Conservation (phyloP, 2,888 invertebrate genomes). For the Tupiocoris notatus region DNA sequence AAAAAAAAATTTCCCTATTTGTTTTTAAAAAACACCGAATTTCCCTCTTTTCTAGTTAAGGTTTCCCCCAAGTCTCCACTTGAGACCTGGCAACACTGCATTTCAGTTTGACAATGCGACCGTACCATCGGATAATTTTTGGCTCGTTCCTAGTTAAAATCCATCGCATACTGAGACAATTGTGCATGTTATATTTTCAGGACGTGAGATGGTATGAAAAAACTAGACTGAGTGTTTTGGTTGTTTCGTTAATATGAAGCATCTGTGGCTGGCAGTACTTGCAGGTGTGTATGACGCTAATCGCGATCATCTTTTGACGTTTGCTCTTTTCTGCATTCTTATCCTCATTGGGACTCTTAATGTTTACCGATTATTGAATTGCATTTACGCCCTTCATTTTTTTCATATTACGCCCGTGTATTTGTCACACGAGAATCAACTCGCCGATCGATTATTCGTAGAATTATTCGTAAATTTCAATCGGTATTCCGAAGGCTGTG, state of each 20-base stretch:
- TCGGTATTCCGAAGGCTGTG: background rate
- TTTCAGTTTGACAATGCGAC: too few relatives aligned
- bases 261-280: conserved; percentile 34
- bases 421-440: background rate
- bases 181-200: too few relatives aligned
- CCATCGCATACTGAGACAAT: too few relatives aligned
- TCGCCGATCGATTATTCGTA: too few relatives aligned
- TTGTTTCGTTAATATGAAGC: conserved; percentile 21
- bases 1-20: too few relatives aligned
- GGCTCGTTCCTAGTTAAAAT: too few relatives aligned
- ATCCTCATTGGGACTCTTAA: background rate
- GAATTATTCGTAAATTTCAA: too few relatives aligned
- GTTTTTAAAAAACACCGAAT: too few relatives aligned
- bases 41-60: too few relatives aligned
- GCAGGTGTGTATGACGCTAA: conserved; percentile 26
- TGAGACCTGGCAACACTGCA: too few relatives aligned
- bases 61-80: too few relatives aligned
- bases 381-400: background rate
- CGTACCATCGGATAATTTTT: too few relatives aligned
- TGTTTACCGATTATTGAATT: background rate
- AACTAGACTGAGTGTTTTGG: background rate
- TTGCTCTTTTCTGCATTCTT: background rate
- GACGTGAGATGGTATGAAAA: conserved; percentile 5
- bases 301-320: background rate
- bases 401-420: background rate